phyloP scores from a whole-genome alignment of 2,113 vertebrate species.

The Hydrolagus affinis region DNA sequence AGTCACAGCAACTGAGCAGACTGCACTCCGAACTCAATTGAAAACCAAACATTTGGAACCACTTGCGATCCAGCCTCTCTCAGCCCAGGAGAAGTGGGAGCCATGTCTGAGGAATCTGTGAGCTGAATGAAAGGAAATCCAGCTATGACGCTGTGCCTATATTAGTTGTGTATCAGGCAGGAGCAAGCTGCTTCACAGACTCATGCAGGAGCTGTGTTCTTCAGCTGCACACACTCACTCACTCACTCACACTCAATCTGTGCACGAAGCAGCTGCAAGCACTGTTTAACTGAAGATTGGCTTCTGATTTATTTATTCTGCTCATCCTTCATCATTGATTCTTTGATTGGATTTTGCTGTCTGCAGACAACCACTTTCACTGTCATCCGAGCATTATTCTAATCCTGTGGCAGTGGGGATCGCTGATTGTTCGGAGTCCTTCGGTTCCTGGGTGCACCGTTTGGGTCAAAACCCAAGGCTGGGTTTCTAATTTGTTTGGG shows the following conservation, averaged over 20 bases:
- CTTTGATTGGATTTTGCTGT: conserved; percentile 43
- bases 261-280: conserved; percentile 36
- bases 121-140: conserved; percentile 26
- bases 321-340: conserved; percentile 40
- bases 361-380: conserved; percentile 42
- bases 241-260: conserved; percentile 47
- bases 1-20: conserved; percentile 30
- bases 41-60: conserved; percentile 34
- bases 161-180: conserved; percentile 31
- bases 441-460: conserved; percentile 41
- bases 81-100: conserved; percentile 34
- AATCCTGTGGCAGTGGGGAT: conserved; percentile 54
- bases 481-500: conserved; percentile 49
- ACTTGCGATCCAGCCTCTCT: conserved; percentile 36
- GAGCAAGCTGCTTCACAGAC: conserved; percentile 33
- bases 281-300: conserved; percentile 35
- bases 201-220: conserved; percentile 7
- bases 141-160: conserved; percentile 17
- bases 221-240: conserved; percentile 45
- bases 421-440: conserved; percentile 39
- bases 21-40: conserved; percentile 34
- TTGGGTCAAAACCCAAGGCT: conserved; percentile 47
- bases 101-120: conserved; percentile 2
- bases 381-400: conserved; percentile 50
- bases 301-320: conserved; percentile 37